Percentiles rank a stretch among this genome's conserved stretches.
Evolutionary conservation across 2,797 vertebrate genomes (phyloP).

Genomic region (Silurus lanzhouensis): DNA sequence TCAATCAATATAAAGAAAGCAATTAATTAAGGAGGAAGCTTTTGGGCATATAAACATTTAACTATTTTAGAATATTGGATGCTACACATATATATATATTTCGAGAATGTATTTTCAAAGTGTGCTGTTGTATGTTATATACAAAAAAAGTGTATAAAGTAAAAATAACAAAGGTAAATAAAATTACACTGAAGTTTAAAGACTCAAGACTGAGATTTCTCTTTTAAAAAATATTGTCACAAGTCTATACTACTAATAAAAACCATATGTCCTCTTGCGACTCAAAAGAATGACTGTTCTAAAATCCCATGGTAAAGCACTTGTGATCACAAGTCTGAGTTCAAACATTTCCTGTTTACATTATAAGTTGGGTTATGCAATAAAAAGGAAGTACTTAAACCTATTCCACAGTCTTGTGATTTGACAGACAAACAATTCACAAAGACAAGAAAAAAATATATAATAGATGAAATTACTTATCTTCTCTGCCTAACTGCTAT

Average conservation of each 20-base stretch:
- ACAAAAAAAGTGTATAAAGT: not conserved
- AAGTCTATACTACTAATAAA: not conserved
- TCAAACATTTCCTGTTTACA: not conserved
- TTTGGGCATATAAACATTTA: not conserved
- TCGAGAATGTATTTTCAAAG: not conserved
- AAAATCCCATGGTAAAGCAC: not conserved
- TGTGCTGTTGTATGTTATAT: not conserved
- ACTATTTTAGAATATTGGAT: not conserved
- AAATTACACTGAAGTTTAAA: not conserved
- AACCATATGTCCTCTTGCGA: not conserved
- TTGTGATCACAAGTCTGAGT: not conserved
- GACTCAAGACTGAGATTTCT: not conserved
- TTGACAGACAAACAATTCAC: not conserved
- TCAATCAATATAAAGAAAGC: conserved; percentile 8
- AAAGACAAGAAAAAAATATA: not conserved
- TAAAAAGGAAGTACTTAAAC: not conserved
- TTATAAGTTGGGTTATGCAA: not conserved
- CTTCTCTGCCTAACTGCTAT: not conserved
- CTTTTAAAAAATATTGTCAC: not conserved
- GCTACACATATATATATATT: not conserved
- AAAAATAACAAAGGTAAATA: not conserved
- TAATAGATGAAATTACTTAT: not conserved
- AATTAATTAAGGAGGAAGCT: conserved; percentile 17
- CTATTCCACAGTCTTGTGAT: not conserved
- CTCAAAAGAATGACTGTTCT: not conserved